Percentiles rank a stretch among this genome's conserved stretches.
phyloP scores from a whole-genome alignment of 2,797 vertebrate species.

The Pteropus rufus region DNA sequence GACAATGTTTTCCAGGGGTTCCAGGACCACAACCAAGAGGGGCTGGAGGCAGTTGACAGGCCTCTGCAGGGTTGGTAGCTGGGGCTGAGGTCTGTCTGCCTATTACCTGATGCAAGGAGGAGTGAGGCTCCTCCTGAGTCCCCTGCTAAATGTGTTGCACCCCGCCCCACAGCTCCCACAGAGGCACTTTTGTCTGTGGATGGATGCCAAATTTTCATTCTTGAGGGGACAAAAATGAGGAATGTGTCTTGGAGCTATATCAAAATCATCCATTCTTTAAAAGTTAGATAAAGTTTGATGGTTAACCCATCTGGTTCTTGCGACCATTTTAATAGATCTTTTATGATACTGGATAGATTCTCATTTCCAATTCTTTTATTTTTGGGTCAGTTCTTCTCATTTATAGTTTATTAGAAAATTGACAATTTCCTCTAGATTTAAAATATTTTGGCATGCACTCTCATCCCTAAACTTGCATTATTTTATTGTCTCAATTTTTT shows the following conservation, averaged over 20 bases:
- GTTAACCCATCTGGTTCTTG: not conserved
- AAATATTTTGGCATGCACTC: not conserved
- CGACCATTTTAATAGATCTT: not conserved
- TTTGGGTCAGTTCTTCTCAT: not conserved
- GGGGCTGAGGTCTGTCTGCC: not conserved
- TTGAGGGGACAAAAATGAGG: not conserved
- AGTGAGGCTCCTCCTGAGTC: not conserved
- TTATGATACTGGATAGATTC: not conserved
- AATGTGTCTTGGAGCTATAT: not conserved
- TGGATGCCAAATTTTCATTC: not conserved
- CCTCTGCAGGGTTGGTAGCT: no score
- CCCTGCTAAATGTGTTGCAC: no score
- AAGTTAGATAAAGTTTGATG: not conserved
- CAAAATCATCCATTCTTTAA: not conserved
- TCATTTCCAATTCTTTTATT: not conserved
- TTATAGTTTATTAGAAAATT: not conserved
- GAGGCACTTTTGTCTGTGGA: not conserved
- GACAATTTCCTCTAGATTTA: not conserved
- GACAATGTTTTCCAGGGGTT: not conserved
- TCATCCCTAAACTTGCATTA: not conserved
- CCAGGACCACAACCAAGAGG: not conserved
- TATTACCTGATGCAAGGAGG: no score
- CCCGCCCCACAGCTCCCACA: not conserved
- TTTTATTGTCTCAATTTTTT: not conserved
- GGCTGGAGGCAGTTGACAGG: not conserved